Base-by-base conservation (phyloP, 1,140 invertebrate species). In the Thaumatotibia leucotreta region DNA sequence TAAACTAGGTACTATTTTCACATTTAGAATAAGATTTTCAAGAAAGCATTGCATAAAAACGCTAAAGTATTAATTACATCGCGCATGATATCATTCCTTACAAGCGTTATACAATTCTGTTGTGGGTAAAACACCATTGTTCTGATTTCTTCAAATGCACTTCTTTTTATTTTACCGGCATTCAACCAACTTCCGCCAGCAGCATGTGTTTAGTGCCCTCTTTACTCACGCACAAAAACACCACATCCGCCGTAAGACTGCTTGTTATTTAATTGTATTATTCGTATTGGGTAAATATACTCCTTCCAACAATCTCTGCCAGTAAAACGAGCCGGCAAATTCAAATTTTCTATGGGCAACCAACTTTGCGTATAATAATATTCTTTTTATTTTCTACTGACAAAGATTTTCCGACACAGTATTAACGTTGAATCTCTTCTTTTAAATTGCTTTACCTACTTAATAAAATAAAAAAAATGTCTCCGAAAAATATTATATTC, bases 61-160 rank as follows among this genome's bases (percentile, higher is more conserved):
- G 8, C 11, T 14, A 14, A 24, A 29, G 24, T 58, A 58, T 58
- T 58, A 58, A 31, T 58, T 58, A 58, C 52, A 29, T 24, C 52
- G 23, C 23, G 0, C 27, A 8, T n/a, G 10, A 54, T 58, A 58
- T 27, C 52, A 58, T 31, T 58, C 52, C 52, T 11, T n/a, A 39
- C 33, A 49, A 49, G n/a, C 14, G 39, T 58, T 58, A 14, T 29
- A 58, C 27, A 27, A 58, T 58, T 29, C 24, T 58, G 52, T 29
- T 27, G 27, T 58, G 14, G 23, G 24, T 58, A 58, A 58, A 58
- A 58, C 52, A 58, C 52, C 29, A 58, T 58, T 58, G 52, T 58
- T 58, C 52, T 58, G 23, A 8, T 14, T 58, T 58, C 52, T 58
- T 29, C 52, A 24, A 27, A 58, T 58, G 52, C 52, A 11, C 1